Base-by-base conservation (phyloP, 2,113 vertebrate species). In the Propithecus coquereli region DNA sequence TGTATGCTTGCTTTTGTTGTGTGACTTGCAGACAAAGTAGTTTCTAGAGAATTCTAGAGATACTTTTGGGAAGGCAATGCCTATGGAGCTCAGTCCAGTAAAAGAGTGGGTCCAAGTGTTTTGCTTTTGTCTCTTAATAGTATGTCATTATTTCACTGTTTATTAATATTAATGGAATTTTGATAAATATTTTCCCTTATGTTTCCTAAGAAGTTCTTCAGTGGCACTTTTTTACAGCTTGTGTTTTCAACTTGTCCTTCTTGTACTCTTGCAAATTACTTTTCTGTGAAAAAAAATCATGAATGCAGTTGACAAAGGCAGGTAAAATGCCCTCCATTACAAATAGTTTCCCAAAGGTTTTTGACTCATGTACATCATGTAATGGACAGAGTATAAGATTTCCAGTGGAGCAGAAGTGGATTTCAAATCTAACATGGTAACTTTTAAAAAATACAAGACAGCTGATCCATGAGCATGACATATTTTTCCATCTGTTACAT, bases 141-240 rank as follows among this genome's bases (percentile, higher is more conserved):
- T 27, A 70, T 6, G 50, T 92, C 9, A 59, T 71, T 95, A 59
- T 86, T 68, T 77, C 92, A 32, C 4, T 20, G 43, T 80, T 76
- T 76, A 65, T 95, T 96, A 83, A 87, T 63, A 84, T 52, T 83
- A 22, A 95, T 73, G 13, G 3, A 40, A 73, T 85, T 83, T 81
- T 90, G n/a, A 59, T 87, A 79, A 73, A 79, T 74, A 74, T 57
- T 95, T 95, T 85, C 22, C 7, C 0, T 59, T 91, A n/a, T 59
- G 14, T 74, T 87, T 93, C 34, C 23, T 59, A 82, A 86, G 18
- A 79, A 54, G 2, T 83, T 18, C 22, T 83, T 91, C 32, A 27
- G 14, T 83, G n/a, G 43, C n/a, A 80, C n/a, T 50, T 73, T 70
- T 0, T 0, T 25, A 65, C 97, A 68, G 40, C 10, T 79, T 89